Evolutionary conservation across 2,797 vertebrate genomes (phyloP).

Genomic region (Cryptoprocta ferox): DNA sequence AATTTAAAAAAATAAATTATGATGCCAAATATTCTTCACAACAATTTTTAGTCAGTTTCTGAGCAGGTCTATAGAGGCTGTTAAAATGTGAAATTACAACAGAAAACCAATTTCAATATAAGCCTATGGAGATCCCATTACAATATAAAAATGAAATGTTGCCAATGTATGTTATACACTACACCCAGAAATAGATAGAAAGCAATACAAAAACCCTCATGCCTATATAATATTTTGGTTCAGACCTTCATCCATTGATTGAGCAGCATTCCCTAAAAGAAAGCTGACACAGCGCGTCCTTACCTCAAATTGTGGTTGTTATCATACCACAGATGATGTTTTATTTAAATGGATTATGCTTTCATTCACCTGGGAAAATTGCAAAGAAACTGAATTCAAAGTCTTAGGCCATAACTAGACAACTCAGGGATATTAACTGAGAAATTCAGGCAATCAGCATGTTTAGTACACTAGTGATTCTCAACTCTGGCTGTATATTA

Average conservation of each 20-base stretch:
- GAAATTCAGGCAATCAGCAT: slow-evolving; percentile 20
- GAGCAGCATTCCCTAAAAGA: slow-evolving; percentile 47
- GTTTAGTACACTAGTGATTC: slow-evolving; percentile 3
- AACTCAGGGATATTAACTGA: slow-evolving; percentile 46
- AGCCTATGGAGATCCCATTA: slow-evolving; percentile 74
- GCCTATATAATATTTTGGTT: slow-evolving; percentile 59
- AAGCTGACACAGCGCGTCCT: slow-evolving; percentile 26
- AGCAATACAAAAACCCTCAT: slow-evolving; percentile 65
- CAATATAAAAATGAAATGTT: slow-evolving; percentile 75
- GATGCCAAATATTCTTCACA: slow-evolving; percentile 55
- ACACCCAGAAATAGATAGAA: slow-evolving; percentile 72
- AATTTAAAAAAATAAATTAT: slow-evolving; percentile 68
- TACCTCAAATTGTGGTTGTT: slow-evolving; percentile 44
- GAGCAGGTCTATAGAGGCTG: slow-evolving; percentile 64
- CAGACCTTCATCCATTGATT: slow-evolving; percentile 56
- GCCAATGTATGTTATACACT: slow-evolving; percentile 54
- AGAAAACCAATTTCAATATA: slow-evolving; percentile 74
- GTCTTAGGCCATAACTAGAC: neutral
- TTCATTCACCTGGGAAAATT: slow-evolving; percentile 59
- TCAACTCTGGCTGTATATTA: neutral
- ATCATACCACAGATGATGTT: slow-evolving; percentile 28
- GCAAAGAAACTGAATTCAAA: slow-evolving; percentile 61
- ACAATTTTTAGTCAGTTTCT: slow-evolving; percentile 65
- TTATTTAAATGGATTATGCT: slow-evolving; percentile 64
- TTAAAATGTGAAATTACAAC: slow-evolving; percentile 70